Evolutionary conservation across 2,888 invertebrate species (phyloP).

Genomic region (Oxytorus armatus): DNA sequence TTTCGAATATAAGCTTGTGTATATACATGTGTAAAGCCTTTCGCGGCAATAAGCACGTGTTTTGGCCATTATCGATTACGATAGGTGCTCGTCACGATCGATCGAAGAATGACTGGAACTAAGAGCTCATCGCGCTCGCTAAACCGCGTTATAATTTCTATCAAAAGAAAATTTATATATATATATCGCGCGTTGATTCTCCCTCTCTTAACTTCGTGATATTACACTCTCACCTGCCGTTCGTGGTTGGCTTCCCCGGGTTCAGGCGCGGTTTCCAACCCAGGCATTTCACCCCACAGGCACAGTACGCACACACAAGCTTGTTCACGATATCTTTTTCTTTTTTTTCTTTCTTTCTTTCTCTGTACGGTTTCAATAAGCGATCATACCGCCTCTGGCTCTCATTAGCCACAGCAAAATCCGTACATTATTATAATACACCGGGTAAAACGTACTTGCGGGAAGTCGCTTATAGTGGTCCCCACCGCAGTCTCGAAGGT

Average conservation of each 20-base stretch:
- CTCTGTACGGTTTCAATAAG: constrained; percentile 61
- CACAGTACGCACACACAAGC: neutral
- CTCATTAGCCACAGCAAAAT: constrained; percentile 63
- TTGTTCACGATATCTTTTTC: constrained; percentile 47
- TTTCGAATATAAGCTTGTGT: too few species aligned
- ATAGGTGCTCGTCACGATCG: constrained; percentile 75
- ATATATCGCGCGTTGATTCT: neutral
- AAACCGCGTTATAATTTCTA: constrained; percentile 61
- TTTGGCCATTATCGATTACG: constrained; percentile 78
- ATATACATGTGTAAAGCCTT: constrained; percentile 18
- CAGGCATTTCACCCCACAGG: constrained; percentile 8
- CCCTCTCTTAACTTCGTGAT: constrained; percentile 22
- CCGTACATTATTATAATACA: constrained; percentile 49
- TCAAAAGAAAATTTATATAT: constrained; percentile 46
- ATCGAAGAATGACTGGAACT: constrained; percentile 70
- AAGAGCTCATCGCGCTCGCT: constrained; percentile 28
- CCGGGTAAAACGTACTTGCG: constrained; percentile 29
- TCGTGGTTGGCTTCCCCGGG: constrained; percentile 39
- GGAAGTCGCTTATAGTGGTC: constrained; percentile 21
- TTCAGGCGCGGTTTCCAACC: constrained; percentile 13
- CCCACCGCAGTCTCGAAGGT: constrained; percentile 12
- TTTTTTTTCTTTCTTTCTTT: too few species aligned
- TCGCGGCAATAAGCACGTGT: constrained; percentile 54
- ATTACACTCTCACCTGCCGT: constrained; percentile 39
- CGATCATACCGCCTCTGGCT: constrained; percentile 53